Evolutionary conservation across 2,113 vertebrate genomes (phyloP).

Genomic region (Puma concolor): DNA sequence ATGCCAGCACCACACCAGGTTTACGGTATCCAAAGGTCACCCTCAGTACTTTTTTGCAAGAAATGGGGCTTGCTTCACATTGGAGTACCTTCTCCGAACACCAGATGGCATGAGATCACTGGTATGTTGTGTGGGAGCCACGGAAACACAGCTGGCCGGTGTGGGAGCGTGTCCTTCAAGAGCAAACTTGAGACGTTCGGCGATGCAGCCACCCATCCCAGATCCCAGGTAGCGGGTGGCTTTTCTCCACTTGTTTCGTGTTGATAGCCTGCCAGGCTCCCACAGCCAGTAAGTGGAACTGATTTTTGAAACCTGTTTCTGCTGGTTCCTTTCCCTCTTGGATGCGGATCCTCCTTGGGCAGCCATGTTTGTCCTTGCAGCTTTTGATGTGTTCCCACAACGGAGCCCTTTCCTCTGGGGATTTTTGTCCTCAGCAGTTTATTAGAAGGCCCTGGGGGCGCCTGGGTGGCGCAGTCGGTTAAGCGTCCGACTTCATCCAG

Average conservation of each 20-base stretch:
- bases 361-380: fast-evolving
- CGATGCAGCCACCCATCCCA: fast-evolving
- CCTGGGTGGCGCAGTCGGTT: too few species aligned
- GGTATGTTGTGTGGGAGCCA: neutral
- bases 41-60: neutral
- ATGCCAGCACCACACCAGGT: neutral
- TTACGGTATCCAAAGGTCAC: neutral
- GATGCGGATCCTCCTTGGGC: fast-evolving
- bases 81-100: neutral
- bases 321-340: fast-evolving
- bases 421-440: too few species aligned
- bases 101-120: constrained; percentile 42
- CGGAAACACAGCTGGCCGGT: fast-evolving
- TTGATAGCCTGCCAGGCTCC: neutral
- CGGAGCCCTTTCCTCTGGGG: neutral
- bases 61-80: fast-evolving
- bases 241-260: fast-evolving
- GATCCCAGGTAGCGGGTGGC: fast-evolving
- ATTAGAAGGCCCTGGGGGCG: neutral
- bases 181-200: neutral
- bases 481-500: too few species aligned
- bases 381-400: fast-evolving
- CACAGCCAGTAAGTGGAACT: neutral
- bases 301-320: neutral
- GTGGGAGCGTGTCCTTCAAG: neutral